Evolutionary conservation across 2,797 vertebrate species (phyloP).

Genomic region (Fistularia commersonii): DNA sequence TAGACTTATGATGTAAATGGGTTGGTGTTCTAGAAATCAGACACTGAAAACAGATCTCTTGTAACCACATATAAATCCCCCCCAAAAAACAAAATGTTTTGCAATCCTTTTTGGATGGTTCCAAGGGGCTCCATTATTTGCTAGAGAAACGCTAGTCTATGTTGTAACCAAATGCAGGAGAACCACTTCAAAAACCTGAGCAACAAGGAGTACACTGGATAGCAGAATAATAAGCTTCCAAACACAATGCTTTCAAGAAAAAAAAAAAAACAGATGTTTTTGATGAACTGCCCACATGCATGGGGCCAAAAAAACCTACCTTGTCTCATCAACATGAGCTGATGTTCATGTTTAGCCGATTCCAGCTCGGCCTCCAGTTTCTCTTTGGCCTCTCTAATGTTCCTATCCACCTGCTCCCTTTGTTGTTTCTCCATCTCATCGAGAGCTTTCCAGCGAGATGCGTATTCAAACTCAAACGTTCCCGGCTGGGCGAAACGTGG

Average conservation of each 20-base stretch:
- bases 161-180: too few relatives aligned
- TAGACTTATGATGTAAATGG: too few relatives aligned
- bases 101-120: too few relatives aligned
- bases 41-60: too few relatives aligned
- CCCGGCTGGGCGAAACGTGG: conserved; percentile 96
- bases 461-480: conserved; percentile 97
- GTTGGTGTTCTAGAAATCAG: too few relatives aligned
- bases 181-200: not conserved
- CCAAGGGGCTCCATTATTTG: too few relatives aligned
- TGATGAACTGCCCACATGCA: too few relatives aligned
- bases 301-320: conserved; percentile 64
- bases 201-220: not conserved
- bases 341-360: conserved; percentile 95
- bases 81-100: too few relatives aligned
- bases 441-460: conserved; percentile 96
- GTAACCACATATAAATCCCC: too few relatives aligned
- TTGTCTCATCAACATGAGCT: conserved; percentile 98
- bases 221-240: not conserved
- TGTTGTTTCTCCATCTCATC: conserved; percentile 98
- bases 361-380: conserved; percentile 98
- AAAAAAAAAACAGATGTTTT: too few relatives aligned
- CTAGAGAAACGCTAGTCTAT: too few relatives aligned
- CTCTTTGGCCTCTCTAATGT: conserved; percentile 94
- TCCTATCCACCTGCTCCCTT: conserved; percentile 91
- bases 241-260: too few relatives aligned